Conservation (phyloP, 2,888 invertebrate genomes). For the Biston betularia region DNA sequence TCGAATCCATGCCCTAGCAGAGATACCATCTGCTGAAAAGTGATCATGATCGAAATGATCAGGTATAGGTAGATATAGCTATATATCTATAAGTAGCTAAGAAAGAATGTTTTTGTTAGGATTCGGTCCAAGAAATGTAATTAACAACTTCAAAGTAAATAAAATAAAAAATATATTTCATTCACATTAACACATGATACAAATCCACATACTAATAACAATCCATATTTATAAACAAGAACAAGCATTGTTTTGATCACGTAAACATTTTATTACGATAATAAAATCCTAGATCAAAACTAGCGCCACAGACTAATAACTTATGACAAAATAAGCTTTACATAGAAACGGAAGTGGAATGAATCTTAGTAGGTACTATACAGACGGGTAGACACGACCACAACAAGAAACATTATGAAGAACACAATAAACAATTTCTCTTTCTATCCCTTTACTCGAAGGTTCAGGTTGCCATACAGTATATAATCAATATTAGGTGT, state of each 20-base stretch:
- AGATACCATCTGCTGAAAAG: too few relatives aligned
- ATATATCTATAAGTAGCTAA: too few relatives aligned
- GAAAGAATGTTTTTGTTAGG: too few relatives aligned
- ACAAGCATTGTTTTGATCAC: constrained; percentile 11
- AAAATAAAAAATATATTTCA: constrained; percentile 21
- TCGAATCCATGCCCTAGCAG: too few relatives aligned
- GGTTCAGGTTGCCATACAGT: too few relatives aligned
- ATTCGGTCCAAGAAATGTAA: background rate
- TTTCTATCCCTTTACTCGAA: too few relatives aligned
- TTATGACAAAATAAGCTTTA: background rate
- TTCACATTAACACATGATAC: constrained; percentile 13
- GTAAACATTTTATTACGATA: constrained; percentile 20
- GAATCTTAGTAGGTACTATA: background rate
- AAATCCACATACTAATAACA: constrained; percentile 23
- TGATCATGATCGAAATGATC: too few relatives aligned
- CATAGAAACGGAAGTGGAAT: constrained; percentile 18
- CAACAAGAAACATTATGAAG: too few relatives aligned
- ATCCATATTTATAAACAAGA: constrained; percentile 14
- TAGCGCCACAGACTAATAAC: constrained; percentile 1
- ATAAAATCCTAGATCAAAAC: constrained; percentile 27
- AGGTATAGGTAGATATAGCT: too few relatives aligned
- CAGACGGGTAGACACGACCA: too few relatives aligned
- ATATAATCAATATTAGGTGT: too few relatives aligned
- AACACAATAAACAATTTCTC: too few relatives aligned
- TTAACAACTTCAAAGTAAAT: background rate